A percentile compares a stretch with the other conserved stretches of the same genome.
Conservation (phyloP, 2,888 invertebrate genomes). For the Sepioteuthis lessoniana region DNA sequence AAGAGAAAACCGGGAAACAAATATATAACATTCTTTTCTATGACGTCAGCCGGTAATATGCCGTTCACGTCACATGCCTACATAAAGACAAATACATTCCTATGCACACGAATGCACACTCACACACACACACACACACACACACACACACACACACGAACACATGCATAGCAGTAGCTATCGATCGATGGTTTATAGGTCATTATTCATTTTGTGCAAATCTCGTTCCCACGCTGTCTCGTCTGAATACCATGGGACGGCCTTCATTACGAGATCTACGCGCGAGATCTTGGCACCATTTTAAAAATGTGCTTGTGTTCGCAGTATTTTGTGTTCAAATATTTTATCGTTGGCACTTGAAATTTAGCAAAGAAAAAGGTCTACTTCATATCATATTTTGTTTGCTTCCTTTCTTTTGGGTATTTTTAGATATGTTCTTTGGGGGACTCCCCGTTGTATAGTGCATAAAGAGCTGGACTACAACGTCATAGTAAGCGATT, state of each 20-base stretch:
- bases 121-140: neutral
- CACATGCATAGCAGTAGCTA: neutral
- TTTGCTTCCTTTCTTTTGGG: too few species aligned
- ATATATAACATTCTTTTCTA: constrained; percentile 33
- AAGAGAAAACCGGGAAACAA: neutral
- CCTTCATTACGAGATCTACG: neutral
- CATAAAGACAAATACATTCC: neutral
- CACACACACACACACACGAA: neutral
- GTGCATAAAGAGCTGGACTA: too few species aligned
- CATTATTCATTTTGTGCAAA: neutral
- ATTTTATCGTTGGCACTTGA: too few species aligned
- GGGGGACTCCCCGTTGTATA: too few species aligned
- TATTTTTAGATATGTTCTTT: too few species aligned
- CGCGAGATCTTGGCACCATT: neutral
- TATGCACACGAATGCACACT: neutral
- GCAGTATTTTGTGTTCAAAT: too few species aligned
- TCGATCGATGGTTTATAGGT: neutral
- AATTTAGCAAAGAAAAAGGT: too few species aligned
- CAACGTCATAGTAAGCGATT: too few species aligned
- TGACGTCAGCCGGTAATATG: neutral
- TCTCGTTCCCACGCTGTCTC: neutral
- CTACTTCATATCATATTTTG: too few species aligned
- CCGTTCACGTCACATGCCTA: neutral
- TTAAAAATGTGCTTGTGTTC: too few species aligned
- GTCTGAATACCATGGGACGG: neutral